Evolutionary conservation across 2,113 vertebrate genomes (phyloP).

Genomic region (Xenus cinereus): DNA sequence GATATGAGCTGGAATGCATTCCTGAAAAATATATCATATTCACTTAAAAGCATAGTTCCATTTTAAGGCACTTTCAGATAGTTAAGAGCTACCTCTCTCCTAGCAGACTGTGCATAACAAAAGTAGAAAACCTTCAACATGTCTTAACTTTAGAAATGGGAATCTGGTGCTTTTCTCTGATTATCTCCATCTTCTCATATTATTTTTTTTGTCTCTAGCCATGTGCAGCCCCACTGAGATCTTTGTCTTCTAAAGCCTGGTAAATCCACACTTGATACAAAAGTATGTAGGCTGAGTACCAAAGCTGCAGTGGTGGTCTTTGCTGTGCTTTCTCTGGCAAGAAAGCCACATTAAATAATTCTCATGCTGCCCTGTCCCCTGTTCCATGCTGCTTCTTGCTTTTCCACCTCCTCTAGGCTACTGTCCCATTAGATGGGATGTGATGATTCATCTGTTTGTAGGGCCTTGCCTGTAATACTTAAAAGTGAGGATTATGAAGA

Average conservation of each 20-base stretch:
- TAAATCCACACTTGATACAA: not conserved
- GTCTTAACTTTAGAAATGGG: not conserved
- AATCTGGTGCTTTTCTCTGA: not conserved
- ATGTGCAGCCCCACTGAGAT: not conserved
- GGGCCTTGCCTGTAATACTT: not conserved
- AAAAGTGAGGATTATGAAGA: not conserved
- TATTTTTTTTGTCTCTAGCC: not conserved
- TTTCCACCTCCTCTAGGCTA: not conserved
- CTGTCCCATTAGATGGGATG: not conserved
- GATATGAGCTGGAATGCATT: not conserved
- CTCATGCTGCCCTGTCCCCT: not conserved
- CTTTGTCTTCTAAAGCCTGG: not conserved
- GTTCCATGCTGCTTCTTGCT: not conserved
- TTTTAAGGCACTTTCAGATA: not conserved
- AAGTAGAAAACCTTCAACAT: not conserved
- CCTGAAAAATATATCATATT: not conserved
- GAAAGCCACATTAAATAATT: not conserved
- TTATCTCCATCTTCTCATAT: not conserved
- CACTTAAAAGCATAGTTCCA: not conserved
- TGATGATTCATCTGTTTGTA: not conserved
- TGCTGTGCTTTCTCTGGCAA: not conserved
- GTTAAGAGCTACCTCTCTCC: not conserved
- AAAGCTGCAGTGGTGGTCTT: not conserved
- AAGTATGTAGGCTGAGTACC: not conserved
- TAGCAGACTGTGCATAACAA: not conserved